A percentile compares a stretch with the other conserved stretches of the same genome.
Evolutionary conservation across 1,140 invertebrate species (phyloP).

Genomic region (Coptotermes formosanus): DNA sequence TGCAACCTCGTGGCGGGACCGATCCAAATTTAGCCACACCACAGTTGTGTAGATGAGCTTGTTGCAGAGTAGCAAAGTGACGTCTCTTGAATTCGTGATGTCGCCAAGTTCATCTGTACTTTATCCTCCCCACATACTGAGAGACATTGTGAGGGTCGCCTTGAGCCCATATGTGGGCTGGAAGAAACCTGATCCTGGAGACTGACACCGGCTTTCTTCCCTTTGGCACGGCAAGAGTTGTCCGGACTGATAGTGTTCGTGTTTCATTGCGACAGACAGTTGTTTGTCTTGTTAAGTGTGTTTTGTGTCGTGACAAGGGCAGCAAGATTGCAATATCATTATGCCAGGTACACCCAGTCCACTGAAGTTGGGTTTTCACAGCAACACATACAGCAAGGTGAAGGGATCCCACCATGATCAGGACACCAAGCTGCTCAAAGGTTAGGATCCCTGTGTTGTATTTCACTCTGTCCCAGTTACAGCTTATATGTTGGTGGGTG

Average conservation of each 20-base stretch:
- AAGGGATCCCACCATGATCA: background rate
- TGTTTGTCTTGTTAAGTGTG: background rate
- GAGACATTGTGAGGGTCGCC: background rate
- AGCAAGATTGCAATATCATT: background rate
- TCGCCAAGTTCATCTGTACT: background rate
- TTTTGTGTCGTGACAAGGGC: background rate
- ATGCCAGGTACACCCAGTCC: constrained; percentile 17
- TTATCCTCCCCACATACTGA: background rate
- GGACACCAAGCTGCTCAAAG: background rate
- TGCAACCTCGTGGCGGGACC: background rate
- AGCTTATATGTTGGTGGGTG: no score
- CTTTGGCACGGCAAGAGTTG: background rate
- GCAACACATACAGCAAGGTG: background rate
- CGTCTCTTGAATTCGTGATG: background rate
- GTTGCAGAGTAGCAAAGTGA: background rate
- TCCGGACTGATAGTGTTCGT: background rate
- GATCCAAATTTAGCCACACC: background rate
- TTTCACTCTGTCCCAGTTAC: no score
- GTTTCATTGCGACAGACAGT: background rate
- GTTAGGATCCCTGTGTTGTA: background rate
- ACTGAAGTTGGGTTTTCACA: constrained; percentile 7
- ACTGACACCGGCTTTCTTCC: constrained; percentile 21
- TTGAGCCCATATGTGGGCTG: constrained; percentile 7
- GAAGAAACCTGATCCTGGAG: constrained; percentile 24
- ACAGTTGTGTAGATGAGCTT: background rate